These are phyloP conservation scores for Malacoctenus gilli DNA, from an alignment of 2,797 vertebrate species.

Conservation along the genomic window DNA sequence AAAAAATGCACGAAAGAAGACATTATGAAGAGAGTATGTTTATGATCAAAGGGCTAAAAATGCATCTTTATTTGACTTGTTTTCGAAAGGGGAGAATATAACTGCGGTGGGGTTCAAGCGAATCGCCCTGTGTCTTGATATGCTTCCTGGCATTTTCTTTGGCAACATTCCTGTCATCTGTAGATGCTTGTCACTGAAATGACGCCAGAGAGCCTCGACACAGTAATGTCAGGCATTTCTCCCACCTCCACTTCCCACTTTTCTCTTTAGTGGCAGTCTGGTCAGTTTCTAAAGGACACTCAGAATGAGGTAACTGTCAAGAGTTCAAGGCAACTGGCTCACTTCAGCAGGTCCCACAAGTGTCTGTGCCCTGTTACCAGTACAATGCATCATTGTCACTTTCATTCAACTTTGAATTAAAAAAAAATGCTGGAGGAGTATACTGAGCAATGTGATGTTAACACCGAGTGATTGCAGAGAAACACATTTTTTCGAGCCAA, in stretches of 20 bases:
- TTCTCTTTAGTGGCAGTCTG: slow-evolving; percentile 35
- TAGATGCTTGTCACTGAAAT: slow-evolving; percentile 38
- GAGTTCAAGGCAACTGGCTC: background rate
- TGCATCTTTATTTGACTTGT: no score
- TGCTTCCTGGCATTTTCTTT: slow-evolving; percentile 30
- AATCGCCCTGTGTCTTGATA: slow-evolving; percentile 24
- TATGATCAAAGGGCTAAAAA: no score
- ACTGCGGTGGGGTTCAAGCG: background rate
- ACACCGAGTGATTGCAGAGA: background rate
- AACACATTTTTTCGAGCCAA: background rate
- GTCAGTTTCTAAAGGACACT: slow-evolving; percentile 26
- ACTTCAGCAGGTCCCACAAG: slow-evolving; percentile 5
- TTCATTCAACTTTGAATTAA: slow-evolving; percentile 14
- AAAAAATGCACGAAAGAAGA: no score
- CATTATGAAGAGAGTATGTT: no score
- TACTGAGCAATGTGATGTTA: slow-evolving; percentile 11
- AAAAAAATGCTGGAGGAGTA: slow-evolving; percentile 4
- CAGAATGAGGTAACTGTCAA: slow-evolving; percentile 4
- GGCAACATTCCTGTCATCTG: slow-evolving; percentile 59
- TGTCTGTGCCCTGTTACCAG: slow-evolving; percentile 8
- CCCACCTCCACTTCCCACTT: slow-evolving; percentile 35
- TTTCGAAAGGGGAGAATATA: background rate
- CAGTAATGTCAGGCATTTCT: slow-evolving; percentile 52
- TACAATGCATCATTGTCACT: slow-evolving; percentile 6
- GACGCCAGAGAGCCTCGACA: slow-evolving; percentile 19